Base-by-base conservation (phyloP, 23 tunicate species). In the Ascidia mentula region DNA sequence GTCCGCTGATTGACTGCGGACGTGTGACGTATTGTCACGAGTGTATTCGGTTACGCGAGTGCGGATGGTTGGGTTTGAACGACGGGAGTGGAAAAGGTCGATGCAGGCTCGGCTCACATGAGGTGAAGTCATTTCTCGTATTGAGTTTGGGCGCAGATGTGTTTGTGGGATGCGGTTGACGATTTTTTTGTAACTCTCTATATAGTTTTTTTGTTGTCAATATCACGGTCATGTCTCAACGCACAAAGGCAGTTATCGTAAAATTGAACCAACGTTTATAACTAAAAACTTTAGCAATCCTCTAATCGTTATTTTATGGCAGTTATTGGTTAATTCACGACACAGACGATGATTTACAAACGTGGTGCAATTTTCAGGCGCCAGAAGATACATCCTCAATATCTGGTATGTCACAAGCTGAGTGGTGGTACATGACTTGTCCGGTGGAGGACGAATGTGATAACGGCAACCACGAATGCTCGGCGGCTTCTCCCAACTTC, bases 371-470 rank as follows among this genome's bases (percentile, higher is more conserved):
- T n/a, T 53, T 9, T 9, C 65, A 53, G 65, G 65, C 65, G 24
- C 65, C 65, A 53, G 24, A 53, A 26, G 24, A 53, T 28, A 5
- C 13, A 5, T 53, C 65, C 22, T 26, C 13, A 3, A 53, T 35
- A 36, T 46, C 36, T 36, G 53, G 46, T 35, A 22, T 59, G 6
- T 30, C 71, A 31, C 18, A 31, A 30, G 24, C 72, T 28, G 30
- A n/a, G 69, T 90, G 96, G 96, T 73, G 72, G 30, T 88, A 59
- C 31, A 40, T 75, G n/a, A 15, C 34, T 33, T 90, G 96, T 72
- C 96, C 96, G 3, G 78, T 30, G 1, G 89, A 84, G 69, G 45
- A 90, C 42, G 96, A 90, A 69, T 90, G 96, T 70, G 73, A 37
- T 1, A 75, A 84, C 32, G 86, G 83, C 0, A 73, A 78, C 73